Base-by-base conservation (phyloP, 1,140 invertebrate genomes). In the Drosophila asahinai region DNA sequence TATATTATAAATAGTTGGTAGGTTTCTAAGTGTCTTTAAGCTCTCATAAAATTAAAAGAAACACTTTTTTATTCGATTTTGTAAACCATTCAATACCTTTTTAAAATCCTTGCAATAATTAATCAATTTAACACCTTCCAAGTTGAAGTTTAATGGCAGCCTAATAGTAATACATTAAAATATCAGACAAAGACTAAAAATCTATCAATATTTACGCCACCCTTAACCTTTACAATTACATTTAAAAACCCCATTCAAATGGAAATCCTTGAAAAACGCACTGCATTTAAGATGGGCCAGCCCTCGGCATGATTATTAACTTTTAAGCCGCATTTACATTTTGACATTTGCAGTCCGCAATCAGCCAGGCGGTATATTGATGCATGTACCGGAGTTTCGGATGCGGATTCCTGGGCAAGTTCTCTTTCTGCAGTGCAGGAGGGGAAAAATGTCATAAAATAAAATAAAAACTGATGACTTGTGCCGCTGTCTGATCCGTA, bases 381-480 rank as follows among this genome's bases (percentile, higher is more conserved):
- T 65, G 62, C 67, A 47, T 70, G 63, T 52, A 22, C 22, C 30
- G 19, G 25, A 11, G 15, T 45, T 33, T 17, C 36, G 27, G 27
- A 12, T 12, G 22, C 61, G n/a, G 65, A 27, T 63, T 15, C 40
- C 40, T 19, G 25, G 15, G 47, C 47, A 48, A 19, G 19, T 22
- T 2, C 47, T 48, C 5, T 36, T 12, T 22, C 19, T 73, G 52
- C 61, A 22, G 6, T 55, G 66, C 54, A 60, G 43, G 36, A 45
- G 68, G 36, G 42, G 5, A 30, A 73, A 79, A 79, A 86, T 86
- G 82, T 75, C 82, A 86, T 47, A 60, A 54, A 63, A 62, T 43
- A 71, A 60, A 64, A 90, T 90, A 89, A 89, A 89, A 87, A 81
- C 73, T 84, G 84, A 89, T 90, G 84, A 89, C 86, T 90, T 90